phyloP scores from a whole-genome alignment of 2,113 vertebrate genomes.

The Rutilus rutilus region DNA sequence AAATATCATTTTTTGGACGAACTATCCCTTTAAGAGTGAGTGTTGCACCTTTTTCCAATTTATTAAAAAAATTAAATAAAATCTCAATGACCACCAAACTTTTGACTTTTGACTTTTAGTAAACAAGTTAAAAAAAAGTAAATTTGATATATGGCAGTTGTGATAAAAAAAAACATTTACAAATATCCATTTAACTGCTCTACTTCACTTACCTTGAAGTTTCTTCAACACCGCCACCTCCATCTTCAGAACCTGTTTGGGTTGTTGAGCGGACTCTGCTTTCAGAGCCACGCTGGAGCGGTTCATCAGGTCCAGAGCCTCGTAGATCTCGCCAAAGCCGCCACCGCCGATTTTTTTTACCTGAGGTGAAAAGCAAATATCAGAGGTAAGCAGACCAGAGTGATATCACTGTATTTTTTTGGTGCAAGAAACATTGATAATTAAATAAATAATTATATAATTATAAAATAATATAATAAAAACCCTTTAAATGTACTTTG shows the following conservation, averaged over 20 bases:
- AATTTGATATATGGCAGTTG: too few species aligned
- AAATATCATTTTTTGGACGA: too few species aligned
- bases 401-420: not conserved
- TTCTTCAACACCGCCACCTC: constrained; percentile 99
- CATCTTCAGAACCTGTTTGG: constrained; percentile 99
- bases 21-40: too few species aligned
- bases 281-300: constrained; percentile 94
- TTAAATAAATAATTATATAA: not conserved
- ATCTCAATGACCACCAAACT: not conserved
- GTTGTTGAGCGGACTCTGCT: constrained; percentile 97
- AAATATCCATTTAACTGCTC: not conserved
- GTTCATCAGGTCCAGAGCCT: constrained; percentile 92
- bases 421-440: not conserved
- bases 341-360: constrained; percentile 96
- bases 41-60: too few species aligned
- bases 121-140: too few species aligned
- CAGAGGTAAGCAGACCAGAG: not conserved
- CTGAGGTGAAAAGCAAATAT: constrained; percentile 66
- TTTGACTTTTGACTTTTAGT: too few species aligned
- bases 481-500: not conserved
- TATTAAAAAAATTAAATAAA: not conserved
- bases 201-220: constrained; percentile 85
- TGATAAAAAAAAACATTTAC: too few species aligned
- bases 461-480: not conserved
- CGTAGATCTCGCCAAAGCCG: constrained; percentile 99